phyloP scores from a whole-genome alignment of 2,113 vertebrate genomes.

The Lophius piscatorius region DNA sequence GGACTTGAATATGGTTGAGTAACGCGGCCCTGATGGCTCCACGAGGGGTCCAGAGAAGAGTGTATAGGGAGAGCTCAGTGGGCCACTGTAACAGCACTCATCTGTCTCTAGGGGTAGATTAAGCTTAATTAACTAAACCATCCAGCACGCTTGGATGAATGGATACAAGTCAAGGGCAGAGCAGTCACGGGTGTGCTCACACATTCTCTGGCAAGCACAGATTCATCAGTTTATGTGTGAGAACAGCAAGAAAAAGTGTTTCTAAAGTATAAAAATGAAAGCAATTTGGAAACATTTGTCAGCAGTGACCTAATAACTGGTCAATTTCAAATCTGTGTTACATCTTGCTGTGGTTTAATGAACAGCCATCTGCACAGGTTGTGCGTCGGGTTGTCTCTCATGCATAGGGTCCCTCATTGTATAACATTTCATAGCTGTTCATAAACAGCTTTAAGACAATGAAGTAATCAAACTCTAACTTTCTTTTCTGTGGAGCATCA shows the following conservation, averaged over 20 bases:
- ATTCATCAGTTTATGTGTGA: conserved; percentile 9
- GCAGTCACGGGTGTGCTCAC: conserved; percentile 61
- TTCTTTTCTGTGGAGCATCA: background rate
- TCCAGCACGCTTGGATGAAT: conserved; percentile 73
- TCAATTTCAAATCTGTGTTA: background rate
- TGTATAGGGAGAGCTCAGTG: conserved; percentile 58
- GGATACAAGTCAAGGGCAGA: conserved; percentile 79
- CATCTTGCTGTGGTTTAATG: background rate
- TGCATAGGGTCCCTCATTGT: conserved; percentile 1
- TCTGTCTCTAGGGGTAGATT: conserved; percentile 74
- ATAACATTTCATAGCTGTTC: background rate
- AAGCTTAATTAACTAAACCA: conserved; percentile 81
- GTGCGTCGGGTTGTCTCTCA: background rate
- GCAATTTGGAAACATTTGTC: background rate
- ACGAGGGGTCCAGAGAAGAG: conserved; percentile 58
- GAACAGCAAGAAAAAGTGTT: background rate
- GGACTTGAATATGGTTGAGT: conserved; percentile 51
- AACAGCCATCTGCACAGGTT: no score
- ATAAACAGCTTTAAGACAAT: background rate
- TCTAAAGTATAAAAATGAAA: background rate
- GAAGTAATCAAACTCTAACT: background rate
- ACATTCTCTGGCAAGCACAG: conserved; percentile 48
- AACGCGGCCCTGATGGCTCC: conserved; percentile 44
- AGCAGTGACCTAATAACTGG: background rate
- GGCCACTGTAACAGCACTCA: conserved; percentile 71